These are phyloP conservation scores for Poeciliopsis occidentalis DNA, from an alignment of 2,113 vertebrate species.

Conservation along the genomic window DNA sequence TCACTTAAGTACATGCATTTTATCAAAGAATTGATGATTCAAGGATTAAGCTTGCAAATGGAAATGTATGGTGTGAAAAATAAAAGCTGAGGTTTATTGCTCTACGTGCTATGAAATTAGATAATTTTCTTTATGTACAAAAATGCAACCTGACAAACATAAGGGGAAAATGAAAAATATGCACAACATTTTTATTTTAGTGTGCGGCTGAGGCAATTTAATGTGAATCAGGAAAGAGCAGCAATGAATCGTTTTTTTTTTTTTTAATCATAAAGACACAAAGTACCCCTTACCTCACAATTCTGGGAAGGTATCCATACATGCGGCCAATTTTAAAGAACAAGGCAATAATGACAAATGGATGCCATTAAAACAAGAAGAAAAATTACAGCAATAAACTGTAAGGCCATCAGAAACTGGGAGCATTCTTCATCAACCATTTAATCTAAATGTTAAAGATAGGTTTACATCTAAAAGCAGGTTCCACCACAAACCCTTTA, in stretches of 20 bases:
- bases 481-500: conserved; percentile 38
- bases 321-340: conserved; percentile 8
- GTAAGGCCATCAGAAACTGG: conserved; percentile 3
- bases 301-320: not conserved
- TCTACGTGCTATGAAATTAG: conserved; percentile 14
- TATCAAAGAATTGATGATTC: conserved; percentile 47
- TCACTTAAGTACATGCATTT: conserved; percentile 45
- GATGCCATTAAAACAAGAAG: conserved; percentile 14
- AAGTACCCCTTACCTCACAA: not conserved
- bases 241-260: not conserved
- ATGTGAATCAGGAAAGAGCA: not conserved
- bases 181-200: not conserved
- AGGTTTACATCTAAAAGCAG: not conserved
- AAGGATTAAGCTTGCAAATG: conserved; percentile 34
- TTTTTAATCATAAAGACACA: not conserved
- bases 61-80: conserved; percentile 14
- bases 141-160: conserved; percentile 5
- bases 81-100: not conserved
- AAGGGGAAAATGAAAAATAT: not conserved
- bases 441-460: conserved; percentile 40
- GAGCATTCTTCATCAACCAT: conserved; percentile 36
- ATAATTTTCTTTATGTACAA: conserved; percentile 27
- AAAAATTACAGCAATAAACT: conserved; percentile 18
- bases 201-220: not conserved
- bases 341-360: conserved; percentile 16